Evolutionary conservation across 2,888 invertebrate genomes (phyloP), one percentile per base, ranked within the genome.

Genomic region (Tinea semifulvella): DNA sequence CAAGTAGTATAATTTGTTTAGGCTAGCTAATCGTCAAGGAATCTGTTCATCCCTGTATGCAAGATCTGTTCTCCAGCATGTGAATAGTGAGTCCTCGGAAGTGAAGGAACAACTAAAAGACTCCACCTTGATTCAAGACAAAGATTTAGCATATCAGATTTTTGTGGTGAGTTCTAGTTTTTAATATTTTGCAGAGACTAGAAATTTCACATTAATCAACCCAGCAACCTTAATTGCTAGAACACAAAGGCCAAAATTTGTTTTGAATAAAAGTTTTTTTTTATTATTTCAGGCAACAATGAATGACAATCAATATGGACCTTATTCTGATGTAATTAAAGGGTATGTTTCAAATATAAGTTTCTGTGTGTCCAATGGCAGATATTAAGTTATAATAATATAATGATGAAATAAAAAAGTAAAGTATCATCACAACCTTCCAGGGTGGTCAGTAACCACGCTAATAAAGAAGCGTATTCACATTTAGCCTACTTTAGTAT

Each of bases 261-360:
- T 31, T 31, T 7, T 31, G 13, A 11, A n/a, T 36, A 16, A 16
- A 20, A 13, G 19, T 11, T 11, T 39, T 39, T 20, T 14, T 8
- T 19, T 22, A n/a, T 22, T 22, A 11, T 40, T 85, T 51, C 70
- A 92, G 88, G 92, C 91, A 58, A 84, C 88, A 5, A 79, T 91
- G 50, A 87, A 89, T 68, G 96, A 96, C 64, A 90, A 91, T 60
- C 86, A 90, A 50, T 94, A 95, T 72, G 94, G 95, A 28, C 89
- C 91, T 1, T 79, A 91, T 56, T 84, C 90, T 48, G 93, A 95
- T 74, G 82, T 88, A 22, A 87, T 91, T 47, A 89, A 90, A 68
- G 87, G 88, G 87, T 91, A 79, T 82, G 85, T 75, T 50, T 48
- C 35, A 46, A n/a, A 22, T n/a, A n/a, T n/a, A n/a, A n/a, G n/a